phyloP scores from a whole-genome alignment of 2,113 vertebrate species.

The Dicaeum eximium region DNA sequence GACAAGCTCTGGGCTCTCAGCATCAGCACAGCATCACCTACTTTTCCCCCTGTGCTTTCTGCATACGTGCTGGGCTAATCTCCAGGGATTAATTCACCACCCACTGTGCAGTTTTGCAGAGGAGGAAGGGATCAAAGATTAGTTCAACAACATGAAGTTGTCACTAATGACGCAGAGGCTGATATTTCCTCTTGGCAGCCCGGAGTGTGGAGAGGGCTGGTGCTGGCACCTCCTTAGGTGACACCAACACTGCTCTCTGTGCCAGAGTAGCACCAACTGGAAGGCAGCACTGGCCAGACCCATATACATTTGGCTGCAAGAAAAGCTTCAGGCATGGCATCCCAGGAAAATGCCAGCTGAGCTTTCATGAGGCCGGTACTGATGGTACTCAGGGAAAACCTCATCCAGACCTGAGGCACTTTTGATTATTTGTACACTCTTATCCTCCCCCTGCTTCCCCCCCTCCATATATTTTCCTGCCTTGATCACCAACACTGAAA shows the following conservation, averaged over 20 bases:
- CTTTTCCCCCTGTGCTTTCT: not conserved
- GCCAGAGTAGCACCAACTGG: not conserved
- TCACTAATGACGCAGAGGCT: not conserved
- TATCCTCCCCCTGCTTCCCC: no score
- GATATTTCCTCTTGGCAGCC: not conserved
- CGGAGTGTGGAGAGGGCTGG: not conserved
- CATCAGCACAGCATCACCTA: not conserved
- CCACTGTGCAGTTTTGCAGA: not conserved
- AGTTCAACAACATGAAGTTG: not conserved
- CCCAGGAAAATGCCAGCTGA: not conserved
- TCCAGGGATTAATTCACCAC: constrained; percentile 43
- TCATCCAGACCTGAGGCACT: not conserved
- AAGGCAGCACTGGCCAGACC: not conserved
- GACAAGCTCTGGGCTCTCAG: not conserved
- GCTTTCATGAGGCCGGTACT: not conserved
- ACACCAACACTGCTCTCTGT: not conserved
- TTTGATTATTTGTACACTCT: not conserved
- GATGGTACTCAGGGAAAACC: not conserved
- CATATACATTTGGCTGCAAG: not conserved
- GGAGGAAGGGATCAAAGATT: constrained; percentile 37
- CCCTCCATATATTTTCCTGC: not conserved
- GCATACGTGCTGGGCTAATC: not conserved
- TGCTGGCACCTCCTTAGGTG: not conserved
- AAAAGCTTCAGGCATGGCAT: not conserved
- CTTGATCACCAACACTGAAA: not conserved